Conservation (phyloP, 2,113 vertebrate species). For the Lepus europaeus region DNA sequence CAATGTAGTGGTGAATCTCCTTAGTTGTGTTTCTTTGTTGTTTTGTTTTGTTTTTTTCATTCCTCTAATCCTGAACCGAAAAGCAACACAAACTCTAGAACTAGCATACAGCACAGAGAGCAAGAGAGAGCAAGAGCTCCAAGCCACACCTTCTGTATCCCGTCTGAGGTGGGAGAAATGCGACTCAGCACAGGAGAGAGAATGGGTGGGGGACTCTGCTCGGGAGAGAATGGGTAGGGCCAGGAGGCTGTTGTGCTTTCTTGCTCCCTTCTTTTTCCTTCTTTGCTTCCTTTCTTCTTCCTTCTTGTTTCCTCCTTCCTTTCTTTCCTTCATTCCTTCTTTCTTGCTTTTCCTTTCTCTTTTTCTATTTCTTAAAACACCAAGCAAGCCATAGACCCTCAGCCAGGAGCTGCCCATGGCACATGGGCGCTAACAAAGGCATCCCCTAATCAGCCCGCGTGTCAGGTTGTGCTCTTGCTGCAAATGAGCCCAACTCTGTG, state of each 20-base stretch:
- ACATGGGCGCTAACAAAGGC: no score
- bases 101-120: neutral
- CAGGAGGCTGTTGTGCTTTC: no score
- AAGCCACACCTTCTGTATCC: neutral
- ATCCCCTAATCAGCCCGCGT: no score
- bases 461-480: no score
- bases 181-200: neutral
- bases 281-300: neutral
- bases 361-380: neutral
- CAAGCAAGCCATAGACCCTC: neutral
- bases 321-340: neutral
- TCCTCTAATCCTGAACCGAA: neutral
- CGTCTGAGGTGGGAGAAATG: neutral
- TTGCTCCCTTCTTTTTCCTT: no score
- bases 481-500: no score
- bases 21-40: neutral
- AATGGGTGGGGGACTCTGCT: neutral
- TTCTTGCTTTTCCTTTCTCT: neutral
- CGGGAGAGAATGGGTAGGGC: no score
- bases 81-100: neutral
- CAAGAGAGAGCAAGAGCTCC: neutral
- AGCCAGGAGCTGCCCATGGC: no score
- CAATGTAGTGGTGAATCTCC: neutral
- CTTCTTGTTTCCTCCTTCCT: neutral
- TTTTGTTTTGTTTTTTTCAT: neutral